These are phyloP conservation scores for Myotis vivesi DNA, from an alignment of 2,797 vertebrate species.

Conservation along the genomic window DNA sequence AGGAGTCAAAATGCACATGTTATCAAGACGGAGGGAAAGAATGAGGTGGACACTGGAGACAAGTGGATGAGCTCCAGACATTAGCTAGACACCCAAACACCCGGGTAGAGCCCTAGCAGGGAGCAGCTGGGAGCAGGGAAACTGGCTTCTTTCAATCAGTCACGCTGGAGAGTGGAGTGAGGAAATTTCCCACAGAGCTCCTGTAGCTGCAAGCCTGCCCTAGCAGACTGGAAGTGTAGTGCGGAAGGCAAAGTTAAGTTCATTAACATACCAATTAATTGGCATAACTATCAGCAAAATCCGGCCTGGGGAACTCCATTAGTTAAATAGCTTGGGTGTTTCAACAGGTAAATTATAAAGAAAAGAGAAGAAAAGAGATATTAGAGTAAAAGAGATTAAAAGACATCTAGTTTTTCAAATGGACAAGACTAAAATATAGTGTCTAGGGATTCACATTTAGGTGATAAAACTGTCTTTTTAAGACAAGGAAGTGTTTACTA, in stretches of 20 bases:
- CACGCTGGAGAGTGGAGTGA: not conserved
- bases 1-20: constrained; percentile 1
- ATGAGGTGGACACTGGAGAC: not conserved
- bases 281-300: not conserved
- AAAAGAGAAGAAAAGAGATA: not conserved
- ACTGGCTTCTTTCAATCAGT: constrained; percentile 39
- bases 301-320: not conserved
- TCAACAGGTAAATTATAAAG: constrained; percentile 15
- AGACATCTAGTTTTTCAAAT: constrained; percentile 16
- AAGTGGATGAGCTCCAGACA: not conserved
- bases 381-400: constrained; percentile 8
- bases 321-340: constrained; percentile 11
- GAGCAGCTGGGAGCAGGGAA: not conserved
- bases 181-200: not conserved
- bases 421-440: not conserved
- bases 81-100: not conserved
- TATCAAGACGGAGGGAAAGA: constrained; percentile 8
- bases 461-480: not conserved
- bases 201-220: not conserved
- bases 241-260: not conserved
- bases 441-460: not conserved
- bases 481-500: not conserved
- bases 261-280: constrained; percentile 25
- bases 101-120: not conserved
- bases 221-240: not conserved